Evolutionary conservation across 2,888 invertebrate genomes (phyloP).

Genomic region (Cheilosia impressa): DNA sequence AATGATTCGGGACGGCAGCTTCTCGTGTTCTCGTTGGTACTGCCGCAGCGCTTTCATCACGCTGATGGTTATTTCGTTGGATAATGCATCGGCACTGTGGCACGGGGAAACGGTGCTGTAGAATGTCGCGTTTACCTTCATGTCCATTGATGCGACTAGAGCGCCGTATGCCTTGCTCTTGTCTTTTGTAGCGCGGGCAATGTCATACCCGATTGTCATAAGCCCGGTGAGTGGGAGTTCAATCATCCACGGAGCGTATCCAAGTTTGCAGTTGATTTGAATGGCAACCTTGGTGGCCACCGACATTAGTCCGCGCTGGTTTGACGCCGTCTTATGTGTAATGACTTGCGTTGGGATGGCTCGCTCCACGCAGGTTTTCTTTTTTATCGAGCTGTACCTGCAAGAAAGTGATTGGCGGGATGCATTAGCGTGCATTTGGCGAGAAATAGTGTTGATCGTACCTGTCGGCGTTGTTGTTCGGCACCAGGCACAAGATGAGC

Average conservation of each 20-base stretch:
- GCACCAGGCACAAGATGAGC: slow-evolving; percentile 88
- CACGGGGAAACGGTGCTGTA: slow-evolving; percentile 91
- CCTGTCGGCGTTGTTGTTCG: slow-evolving; percentile 89
- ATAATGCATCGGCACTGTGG: slow-evolving; percentile 89
- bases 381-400: slow-evolving; percentile 93
- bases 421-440: not conserved
- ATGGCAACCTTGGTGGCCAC: slow-evolving; percentile 96
- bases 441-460: slow-evolving; percentile 72
- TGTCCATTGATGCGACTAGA: slow-evolving; percentile 89
- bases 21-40: slow-evolving; percentile 79
- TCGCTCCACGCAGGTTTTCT: slow-evolving; percentile 90
- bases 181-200: slow-evolving; percentile 91
- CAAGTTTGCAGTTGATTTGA: slow-evolving; percentile 96
- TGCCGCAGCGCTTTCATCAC: slow-evolving; percentile 84
- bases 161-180: slow-evolving; percentile 89
- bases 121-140: slow-evolving; percentile 87
- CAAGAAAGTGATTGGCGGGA: not conserved
- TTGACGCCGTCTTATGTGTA: slow-evolving; percentile 78
- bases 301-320: slow-evolving; percentile 86
- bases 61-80: slow-evolving; percentile 88
- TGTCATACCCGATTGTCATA: slow-evolving; percentile 95
- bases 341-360: slow-evolving; percentile 88
- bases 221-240: slow-evolving; percentile 87
- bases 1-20: slow-evolving; percentile 89
- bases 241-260: slow-evolving; percentile 95